Base-by-base conservation (phyloP, 2,797 vertebrate genomes). In the Chloroceryle inda region DNA sequence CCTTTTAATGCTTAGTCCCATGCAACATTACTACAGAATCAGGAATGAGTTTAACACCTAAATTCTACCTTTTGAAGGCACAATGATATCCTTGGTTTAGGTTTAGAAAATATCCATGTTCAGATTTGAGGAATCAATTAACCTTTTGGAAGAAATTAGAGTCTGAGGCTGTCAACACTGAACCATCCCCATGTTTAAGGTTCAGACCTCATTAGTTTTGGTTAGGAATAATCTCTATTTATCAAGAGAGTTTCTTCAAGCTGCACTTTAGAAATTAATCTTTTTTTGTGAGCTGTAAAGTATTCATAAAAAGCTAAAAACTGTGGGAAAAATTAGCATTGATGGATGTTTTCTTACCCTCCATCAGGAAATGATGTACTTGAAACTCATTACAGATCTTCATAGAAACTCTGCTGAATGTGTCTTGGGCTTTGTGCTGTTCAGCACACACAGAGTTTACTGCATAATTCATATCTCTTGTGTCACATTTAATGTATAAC, bases 401-500 rank as follows among this genome's bases (percentile, higher is more conserved):
- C 96, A 93, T 26, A 95, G 97, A 94, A 95, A 91, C 96, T 96
- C 95, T 50, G 75, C 92, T 71, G 92, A 97, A 89, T 73, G 97
- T 93, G 98, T 96, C 97, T 95, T 97, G 98, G 97, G 98, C 96
- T 97, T 97, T 98, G 96, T 89, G 96, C 96, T 94, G 96, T 94
- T 96, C 96, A 89, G 97, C 96, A 96, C 96, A 96, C 47, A 85
- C 95, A 42, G 52, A 95, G 84, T 89, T 96, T 95, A 71, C 97
- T 98, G 98, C 98, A 98, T 98, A 98, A 98, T 98, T 98, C 95
- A 98, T 98, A 92, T 98, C 98, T 98, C 98, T 95, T 92, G 98
- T 98, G 98, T 94, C 97, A 96, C 97, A 84, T 97, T 97, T 98
- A 97, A 98, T 97, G 97, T 98, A 96, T 95, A 97, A 98, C 97